phyloP scores from a whole-genome alignment of 2,113 vertebrate genomes.

The Cettia cetti region DNA sequence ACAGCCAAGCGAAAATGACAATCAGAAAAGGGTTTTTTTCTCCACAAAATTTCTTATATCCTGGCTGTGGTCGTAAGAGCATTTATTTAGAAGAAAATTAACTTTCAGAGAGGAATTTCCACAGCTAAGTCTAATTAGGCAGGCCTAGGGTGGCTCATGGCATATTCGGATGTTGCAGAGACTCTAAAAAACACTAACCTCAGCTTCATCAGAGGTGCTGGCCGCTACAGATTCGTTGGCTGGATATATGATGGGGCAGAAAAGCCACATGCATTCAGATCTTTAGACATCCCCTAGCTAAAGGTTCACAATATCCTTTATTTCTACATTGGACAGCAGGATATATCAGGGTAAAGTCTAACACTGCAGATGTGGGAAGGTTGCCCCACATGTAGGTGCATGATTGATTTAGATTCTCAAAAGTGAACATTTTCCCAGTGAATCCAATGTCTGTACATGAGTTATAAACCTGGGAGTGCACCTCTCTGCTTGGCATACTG shows the following conservation, averaged over 20 bases:
- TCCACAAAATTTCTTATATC: background rate
- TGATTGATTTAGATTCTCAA: background rate
- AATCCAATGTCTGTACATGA: background rate
- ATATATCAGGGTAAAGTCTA: background rate
- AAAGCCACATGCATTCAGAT: background rate
- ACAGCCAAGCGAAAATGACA: background rate
- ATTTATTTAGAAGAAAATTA: background rate
- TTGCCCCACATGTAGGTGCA: background rate
- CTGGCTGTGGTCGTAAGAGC: background rate
- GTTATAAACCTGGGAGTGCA: background rate
- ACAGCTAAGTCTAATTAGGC: background rate
- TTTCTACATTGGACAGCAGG: background rate
- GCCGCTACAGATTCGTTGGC: background rate
- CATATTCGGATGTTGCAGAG: background rate
- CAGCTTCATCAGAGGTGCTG: background rate
- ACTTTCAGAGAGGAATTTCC: background rate
- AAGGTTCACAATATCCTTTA: background rate
- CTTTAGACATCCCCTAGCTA: background rate
- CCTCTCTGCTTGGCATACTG: background rate
- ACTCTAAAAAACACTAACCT: background rate
- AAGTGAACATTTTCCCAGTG: background rate
- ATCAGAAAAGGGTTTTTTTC: background rate
- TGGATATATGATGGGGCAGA: background rate
- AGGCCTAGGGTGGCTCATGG: background rate
- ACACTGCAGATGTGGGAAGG: background rate